Percentiles rank a stretch among this genome's conserved stretches.
Evolutionary conservation across 2,888 invertebrate species (phyloP).

Genomic region (Dolomedes plantarius): DNA sequence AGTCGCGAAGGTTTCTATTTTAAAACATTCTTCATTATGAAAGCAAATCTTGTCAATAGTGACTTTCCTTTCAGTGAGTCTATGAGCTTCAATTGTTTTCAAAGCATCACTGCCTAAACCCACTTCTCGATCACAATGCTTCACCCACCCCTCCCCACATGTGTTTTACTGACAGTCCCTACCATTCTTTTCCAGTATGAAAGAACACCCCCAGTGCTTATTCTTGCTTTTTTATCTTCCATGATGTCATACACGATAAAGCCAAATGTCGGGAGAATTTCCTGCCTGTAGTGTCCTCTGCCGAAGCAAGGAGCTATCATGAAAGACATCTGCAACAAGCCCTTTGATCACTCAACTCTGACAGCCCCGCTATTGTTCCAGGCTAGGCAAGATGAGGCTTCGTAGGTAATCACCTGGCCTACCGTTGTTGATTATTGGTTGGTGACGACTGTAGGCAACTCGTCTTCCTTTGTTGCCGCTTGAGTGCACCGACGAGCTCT

Average conservation of each 20-base stretch:
- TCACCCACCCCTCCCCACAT: neutral
- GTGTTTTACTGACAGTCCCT: neutral
- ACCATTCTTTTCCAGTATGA: neutral
- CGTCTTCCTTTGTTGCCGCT: neutral
- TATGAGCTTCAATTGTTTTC: too few species aligned
- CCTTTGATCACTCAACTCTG: constrained; percentile 15
- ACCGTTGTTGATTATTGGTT: neutral
- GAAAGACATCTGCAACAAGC: constrained; percentile 20
- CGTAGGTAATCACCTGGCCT: constrained; percentile 3
- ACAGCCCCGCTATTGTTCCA: constrained; percentile 37
- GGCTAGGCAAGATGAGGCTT: constrained; percentile 9
- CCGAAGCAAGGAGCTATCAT: constrained; percentile 13
- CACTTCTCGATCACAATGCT: neutral
- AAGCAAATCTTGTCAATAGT: too few species aligned
- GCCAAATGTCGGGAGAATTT: constrained; percentile 31
- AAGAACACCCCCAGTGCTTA: neutral
- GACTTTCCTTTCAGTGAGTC: too few species aligned
- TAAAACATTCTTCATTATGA: too few species aligned
- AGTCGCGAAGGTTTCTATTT: too few species aligned
- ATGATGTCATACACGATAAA: constrained; percentile 36
- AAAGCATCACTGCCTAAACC: neutral
- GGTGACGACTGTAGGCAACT: neutral
- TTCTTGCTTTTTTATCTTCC: constrained; percentile 22
- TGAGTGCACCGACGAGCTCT: neutral
- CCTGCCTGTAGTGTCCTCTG: constrained; percentile 42